phyloP scores from a whole-genome alignment of 2,797 vertebrate species.

The Malurus leucopterus region DNA sequence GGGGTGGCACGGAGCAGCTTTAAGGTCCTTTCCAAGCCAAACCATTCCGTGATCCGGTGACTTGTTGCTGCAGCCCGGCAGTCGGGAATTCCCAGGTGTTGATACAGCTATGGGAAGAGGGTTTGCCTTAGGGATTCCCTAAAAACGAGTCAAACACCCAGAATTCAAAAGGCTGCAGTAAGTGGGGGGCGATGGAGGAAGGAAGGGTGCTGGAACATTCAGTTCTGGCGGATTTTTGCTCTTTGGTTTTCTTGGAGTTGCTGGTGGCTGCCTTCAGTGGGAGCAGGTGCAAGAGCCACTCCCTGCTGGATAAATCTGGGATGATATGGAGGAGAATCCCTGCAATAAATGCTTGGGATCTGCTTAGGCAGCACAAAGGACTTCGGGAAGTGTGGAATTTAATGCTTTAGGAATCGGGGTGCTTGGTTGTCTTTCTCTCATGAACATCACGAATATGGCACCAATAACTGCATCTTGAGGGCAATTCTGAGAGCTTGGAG shows the following conservation, averaged over 20 bases:
- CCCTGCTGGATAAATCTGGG: not conserved
- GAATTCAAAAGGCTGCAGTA: not conserved
- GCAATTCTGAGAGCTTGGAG: not conserved
- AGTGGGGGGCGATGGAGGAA: too few relatives aligned
- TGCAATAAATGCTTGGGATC: not conserved
- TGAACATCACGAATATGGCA: fast-evolving
- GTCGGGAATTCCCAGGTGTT: fast-evolving
- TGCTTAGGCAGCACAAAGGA: not conserved
- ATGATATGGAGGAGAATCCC: not conserved
- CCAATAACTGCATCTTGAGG: not conserved
- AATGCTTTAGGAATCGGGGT: not conserved
- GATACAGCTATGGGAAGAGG: not conserved
- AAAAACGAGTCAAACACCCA: fast-evolving
- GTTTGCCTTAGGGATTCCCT: not conserved
- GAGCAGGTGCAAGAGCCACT: not conserved
- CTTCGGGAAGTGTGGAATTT: not conserved
- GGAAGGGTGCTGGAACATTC: not conserved
- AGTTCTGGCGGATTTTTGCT: fast-evolving
- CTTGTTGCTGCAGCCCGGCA: not conserved
- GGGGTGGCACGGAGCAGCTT: fast-evolving
- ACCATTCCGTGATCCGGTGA: fast-evolving
- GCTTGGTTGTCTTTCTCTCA: not conserved
- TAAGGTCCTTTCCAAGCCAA: not conserved
- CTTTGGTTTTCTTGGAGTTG: not conserved
- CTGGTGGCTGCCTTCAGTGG: not conserved